Conservation (phyloP, 2,113 vertebrate species). For the Oryctolagus cuniculus region DNA sequence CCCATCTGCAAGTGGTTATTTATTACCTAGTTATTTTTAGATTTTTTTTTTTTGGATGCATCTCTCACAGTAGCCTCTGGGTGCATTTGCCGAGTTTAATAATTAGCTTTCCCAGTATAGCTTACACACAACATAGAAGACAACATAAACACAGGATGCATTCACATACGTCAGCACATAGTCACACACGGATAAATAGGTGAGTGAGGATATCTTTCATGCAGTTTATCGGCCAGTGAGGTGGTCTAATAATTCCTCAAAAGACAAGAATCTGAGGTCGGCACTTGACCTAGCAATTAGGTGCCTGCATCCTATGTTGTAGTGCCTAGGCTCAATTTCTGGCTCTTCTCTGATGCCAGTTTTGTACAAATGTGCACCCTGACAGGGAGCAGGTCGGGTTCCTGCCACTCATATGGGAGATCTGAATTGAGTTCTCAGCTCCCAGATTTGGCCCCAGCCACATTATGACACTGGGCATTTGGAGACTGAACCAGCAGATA, state of each 20-base stretch:
- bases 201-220: slow-evolving; percentile 42
- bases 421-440: no score
- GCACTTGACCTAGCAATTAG: no score
- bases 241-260: slow-evolving; percentile 41
- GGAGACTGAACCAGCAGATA: no score
- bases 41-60: slow-evolving; percentile 67
- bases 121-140: slow-evolving; percentile 75
- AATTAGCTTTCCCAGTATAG: slow-evolving; percentile 78
- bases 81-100: slow-evolving; percentile 73
- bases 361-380: no score
- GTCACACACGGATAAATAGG: background rate
- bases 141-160: slow-evolving; percentile 73
- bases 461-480: no score
- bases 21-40: slow-evolving; percentile 83
- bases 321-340: no score
- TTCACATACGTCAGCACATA: slow-evolving; percentile 14
- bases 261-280: background rate
- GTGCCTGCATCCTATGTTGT: no score
- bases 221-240: background rate
- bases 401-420: no score
- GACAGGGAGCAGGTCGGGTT: no score
- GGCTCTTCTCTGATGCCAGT: no score
- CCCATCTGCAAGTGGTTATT: slow-evolving; percentile 82
- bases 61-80: slow-evolving; percentile 79
- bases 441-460: no score